These are phyloP conservation scores for Uloborus diversus DNA, from an alignment of 1,140 invertebrate genomes.

Conservation along the genomic window DNA sequence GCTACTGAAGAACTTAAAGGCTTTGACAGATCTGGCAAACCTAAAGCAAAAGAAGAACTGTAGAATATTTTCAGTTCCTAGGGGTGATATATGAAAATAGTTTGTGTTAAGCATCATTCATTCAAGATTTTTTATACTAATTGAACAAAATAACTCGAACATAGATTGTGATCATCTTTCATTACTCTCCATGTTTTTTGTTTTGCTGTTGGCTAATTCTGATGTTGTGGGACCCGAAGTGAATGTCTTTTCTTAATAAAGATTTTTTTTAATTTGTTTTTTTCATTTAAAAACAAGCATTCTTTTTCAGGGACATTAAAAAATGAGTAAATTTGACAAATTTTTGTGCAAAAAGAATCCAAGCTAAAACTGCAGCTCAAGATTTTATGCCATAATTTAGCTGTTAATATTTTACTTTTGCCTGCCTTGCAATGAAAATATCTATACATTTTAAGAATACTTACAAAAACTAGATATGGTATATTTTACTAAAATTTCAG, in stretches of 20 bases:
- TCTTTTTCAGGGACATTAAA: too few species aligned
- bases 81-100: slow-evolving; percentile 11
- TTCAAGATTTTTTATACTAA: slow-evolving; percentile 4
- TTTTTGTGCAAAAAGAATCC: too few species aligned
- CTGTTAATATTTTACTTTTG: too few species aligned
- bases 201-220: neutral
- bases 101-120: slow-evolving; percentile 29
- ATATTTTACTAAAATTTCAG: too few species aligned
- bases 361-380: neutral
- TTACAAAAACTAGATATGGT: too few species aligned
- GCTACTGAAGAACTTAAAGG: slow-evolving; percentile 87
- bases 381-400: too few species aligned
- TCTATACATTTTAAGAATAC: too few species aligned
- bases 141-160: slow-evolving; percentile 32
- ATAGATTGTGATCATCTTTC: slow-evolving; percentile 17
- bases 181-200: neutral
- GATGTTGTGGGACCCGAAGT: slow-evolving; percentile 46
- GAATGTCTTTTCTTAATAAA: slow-evolving; percentile 37
- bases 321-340: too few species aligned
- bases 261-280: slow-evolving; percentile 9
- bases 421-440: too few species aligned
- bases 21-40: slow-evolving; percentile 87
- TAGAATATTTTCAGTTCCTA: slow-evolving; percentile 5
- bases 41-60: slow-evolving; percentile 68
- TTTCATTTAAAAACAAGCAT: too few species aligned